Evolutionary conservation across 1,140 invertebrate species (phyloP).

Genomic region (Orchestia grillus): DNA sequence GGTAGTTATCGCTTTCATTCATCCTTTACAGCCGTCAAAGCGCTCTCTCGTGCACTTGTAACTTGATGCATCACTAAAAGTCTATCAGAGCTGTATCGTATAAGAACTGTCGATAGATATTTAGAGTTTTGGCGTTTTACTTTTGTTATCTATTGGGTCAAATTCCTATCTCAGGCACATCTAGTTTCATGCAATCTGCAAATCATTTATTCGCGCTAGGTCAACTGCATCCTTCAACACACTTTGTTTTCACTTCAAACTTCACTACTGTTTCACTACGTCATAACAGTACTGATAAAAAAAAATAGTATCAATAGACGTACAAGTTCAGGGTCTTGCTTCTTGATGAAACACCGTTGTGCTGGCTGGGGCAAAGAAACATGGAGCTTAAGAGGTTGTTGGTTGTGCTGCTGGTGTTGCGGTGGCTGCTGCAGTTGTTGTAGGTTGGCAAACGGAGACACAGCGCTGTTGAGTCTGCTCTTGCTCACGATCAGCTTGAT

Average conservation of each 20-base stretch:
- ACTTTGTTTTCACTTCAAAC: not conserved
- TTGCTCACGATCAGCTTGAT: slow-evolving; percentile 50
- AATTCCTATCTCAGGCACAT: too few relatives aligned
- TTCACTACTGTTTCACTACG: not conserved
- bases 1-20: too few relatives aligned
- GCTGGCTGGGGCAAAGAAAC: slow-evolving; percentile 7
- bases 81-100: too few relatives aligned
- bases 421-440: slow-evolving; percentile 8
- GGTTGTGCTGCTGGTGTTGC: not conserved
- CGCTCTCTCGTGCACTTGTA: too few relatives aligned
- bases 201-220: too few relatives aligned
- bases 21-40: too few relatives aligned
- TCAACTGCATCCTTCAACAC: not conserved
- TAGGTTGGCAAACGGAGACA: slow-evolving; percentile 39
- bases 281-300: not conserved
- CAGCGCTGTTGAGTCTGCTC: slow-evolving; percentile 29
- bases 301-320: not conserved
- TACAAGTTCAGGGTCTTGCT: slow-evolving; percentile 32
- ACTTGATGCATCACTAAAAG: too few relatives aligned
- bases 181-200: too few relatives aligned
- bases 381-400: slow-evolving; percentile 29
- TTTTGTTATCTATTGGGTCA: too few relatives aligned
- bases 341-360: slow-evolving; percentile 28
- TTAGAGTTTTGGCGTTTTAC: too few relatives aligned
- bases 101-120: too few relatives aligned